These are phyloP conservation scores for Tenebrio molitor DNA, from an alignment of 1,140 invertebrate genomes.

Conservation along the genomic window DNA sequence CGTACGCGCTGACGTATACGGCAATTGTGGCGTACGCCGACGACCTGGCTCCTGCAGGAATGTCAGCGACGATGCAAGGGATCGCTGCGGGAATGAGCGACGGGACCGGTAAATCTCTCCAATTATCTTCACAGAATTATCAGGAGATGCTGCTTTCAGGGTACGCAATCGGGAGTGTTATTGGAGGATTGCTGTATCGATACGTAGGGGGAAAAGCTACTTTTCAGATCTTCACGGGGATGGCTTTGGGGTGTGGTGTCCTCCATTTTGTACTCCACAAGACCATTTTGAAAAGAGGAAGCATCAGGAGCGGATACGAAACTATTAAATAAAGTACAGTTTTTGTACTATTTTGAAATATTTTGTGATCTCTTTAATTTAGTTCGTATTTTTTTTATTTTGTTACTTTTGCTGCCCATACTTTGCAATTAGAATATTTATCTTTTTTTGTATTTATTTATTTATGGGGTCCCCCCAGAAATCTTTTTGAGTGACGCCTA, in stretches of 20 bases:
- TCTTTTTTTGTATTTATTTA: too few species aligned
- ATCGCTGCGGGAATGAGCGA: conserved; percentile 86
- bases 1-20: conserved; percentile 83
- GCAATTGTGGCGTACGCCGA: conserved; percentile 84
- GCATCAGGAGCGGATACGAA: too few species aligned
- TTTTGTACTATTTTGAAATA: too few species aligned
- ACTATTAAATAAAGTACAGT: too few species aligned
- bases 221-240: conserved; percentile 69
- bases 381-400: too few species aligned
- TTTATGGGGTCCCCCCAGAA: too few species aligned
- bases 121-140: too few species aligned
- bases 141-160: too few species aligned
- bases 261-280: conserved; percentile 69
- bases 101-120: conserved; percentile 79
- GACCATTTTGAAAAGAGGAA: conserved; percentile 52
- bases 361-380: too few species aligned
- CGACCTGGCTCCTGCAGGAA: conserved; percentile 79
- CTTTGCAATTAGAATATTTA: too few species aligned
- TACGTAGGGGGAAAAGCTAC: conserved; percentile 70
- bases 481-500: too few species aligned
- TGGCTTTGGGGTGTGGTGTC: conserved; percentile 69
- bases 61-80: conserved; percentile 85
- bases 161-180: conserved; percentile 74
- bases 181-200: conserved; percentile 74
- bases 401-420: too few species aligned